Base-by-base conservation (phyloP, 2,888 invertebrate genomes). In the Pheosia tremula region DNA sequence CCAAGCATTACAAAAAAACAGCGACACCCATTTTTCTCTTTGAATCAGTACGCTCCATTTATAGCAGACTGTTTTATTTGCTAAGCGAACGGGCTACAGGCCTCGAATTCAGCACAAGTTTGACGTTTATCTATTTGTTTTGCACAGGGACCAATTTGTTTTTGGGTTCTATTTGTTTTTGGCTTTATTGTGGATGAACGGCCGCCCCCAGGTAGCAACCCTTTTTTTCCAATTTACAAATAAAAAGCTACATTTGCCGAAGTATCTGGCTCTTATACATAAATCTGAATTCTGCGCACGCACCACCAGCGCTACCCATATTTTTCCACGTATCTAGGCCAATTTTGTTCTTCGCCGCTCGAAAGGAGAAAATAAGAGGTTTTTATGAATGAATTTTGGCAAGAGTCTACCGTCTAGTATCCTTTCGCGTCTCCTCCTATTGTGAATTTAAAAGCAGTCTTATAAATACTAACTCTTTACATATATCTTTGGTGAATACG, bases 161-260 rank as follows among this genome's bases (percentile, higher is more conserved):
- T 67, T 59, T 61, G 66, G 45, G 67, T 72, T 73, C 61, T 68
- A 71, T 24, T 24, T 24, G 24, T 24, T 24, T 24, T 24, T 24
- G 73, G 72, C 70, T 80, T 79, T 79, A 79, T 84, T 80, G 75
- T 60, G 67, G 65, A 64, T 63, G 58, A 60, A 63, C 66, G 69
- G 65, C 66, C 60, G 59, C 60, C 75, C 71, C 61, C 79, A 81
- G 80, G 78, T 81, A 82, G 72, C 68, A 74, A 74, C 76, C 78
- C 68, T 83, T 84, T 79, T 79, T 79, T 71, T 67, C 74, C 80
- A 77, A 79, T 82, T 81, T 75, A 66, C 62, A 75, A 78, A 80
- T 79, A 83, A 80, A 76, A 80, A 78, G 72, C 74, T 74, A 71
- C 75, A 73, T 71, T 75, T 75, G 63, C 73, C 69, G 71, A 75